phyloP scores from a whole-genome alignment of 2,888 invertebrate genomes.

The Nowickia ferox region DNA sequence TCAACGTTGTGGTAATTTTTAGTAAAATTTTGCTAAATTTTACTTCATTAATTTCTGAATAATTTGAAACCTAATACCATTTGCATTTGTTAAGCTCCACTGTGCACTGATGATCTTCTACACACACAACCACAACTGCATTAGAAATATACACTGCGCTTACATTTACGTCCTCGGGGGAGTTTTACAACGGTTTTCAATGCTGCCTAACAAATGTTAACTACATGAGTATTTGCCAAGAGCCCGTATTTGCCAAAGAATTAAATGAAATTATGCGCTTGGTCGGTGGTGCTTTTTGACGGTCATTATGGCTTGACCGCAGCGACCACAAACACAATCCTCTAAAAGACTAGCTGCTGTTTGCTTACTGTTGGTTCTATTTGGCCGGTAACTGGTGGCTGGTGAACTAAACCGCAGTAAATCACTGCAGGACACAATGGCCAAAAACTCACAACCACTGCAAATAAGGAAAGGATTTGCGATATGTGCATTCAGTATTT shows the following conservation, averaged over 20 bases:
- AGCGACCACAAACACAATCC: conserved; percentile 66
- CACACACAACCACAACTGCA: not conserved
- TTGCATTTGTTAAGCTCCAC: not conserved
- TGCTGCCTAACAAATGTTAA: conserved; percentile 25
- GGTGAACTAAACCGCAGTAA: conserved; percentile 78
- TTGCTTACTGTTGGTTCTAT: conserved; percentile 53
- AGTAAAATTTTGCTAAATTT: no score
- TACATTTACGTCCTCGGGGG: conserved; percentile 40
- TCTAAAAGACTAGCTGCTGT: conserved; percentile 44
- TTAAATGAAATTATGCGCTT: conserved; percentile 69
- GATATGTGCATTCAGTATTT: conserved; percentile 76
- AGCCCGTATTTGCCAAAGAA: conserved; percentile 60
- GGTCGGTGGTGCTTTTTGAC: conserved; percentile 66
- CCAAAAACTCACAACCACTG: conserved; percentile 40
- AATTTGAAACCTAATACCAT: not conserved
- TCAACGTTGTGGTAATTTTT: no score
- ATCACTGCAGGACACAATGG: conserved; percentile 77
- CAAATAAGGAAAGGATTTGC: conserved; percentile 19
- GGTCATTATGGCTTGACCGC: conserved; percentile 80
- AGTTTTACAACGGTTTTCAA: conserved; percentile 34
- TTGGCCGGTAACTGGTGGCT: conserved; percentile 60
- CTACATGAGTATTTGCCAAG: conserved; percentile 35
- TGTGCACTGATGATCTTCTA: not conserved
- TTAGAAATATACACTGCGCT: not conserved
- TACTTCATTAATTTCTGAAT: no score